phyloP scores from a whole-genome alignment of 2,888 invertebrate species.

The Orchestes rusci region DNA sequence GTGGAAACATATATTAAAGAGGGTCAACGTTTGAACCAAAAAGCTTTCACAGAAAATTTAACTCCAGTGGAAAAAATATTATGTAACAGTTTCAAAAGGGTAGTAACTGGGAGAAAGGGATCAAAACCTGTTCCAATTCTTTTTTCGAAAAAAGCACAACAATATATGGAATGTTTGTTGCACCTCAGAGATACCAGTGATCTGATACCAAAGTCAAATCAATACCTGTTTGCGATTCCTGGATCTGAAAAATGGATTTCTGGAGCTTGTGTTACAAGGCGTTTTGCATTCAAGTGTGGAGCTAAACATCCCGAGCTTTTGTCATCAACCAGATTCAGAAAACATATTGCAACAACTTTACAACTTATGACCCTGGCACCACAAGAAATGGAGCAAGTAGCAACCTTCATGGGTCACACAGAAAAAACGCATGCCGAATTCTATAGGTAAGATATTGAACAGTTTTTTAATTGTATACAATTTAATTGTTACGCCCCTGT shows the following conservation, averaged over 20 bases:
- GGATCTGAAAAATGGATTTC: slow-evolving; percentile 27
- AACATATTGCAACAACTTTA: slow-evolving; percentile 29
- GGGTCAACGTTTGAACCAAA: slow-evolving; percentile 7
- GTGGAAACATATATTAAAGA: slow-evolving; percentile 19
- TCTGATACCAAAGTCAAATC: slow-evolving; percentile 25
- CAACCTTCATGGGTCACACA: slow-evolving; percentile 26
- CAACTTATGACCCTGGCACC: slow-evolving; percentile 25
- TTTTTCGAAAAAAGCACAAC: slow-evolving; percentile 20
- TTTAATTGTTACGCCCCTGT: too few relatives aligned
- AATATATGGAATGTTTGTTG: slow-evolving; percentile 17
- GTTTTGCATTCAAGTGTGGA: slow-evolving; percentile 25
- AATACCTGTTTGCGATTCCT: slow-evolving; percentile 27
- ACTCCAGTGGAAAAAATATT: slow-evolving; percentile 18
- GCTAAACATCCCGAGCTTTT: slow-evolving; percentile 23
- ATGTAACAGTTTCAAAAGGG: slow-evolving; percentile 21
- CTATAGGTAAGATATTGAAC: slow-evolving; percentile 15
- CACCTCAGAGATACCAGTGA: slow-evolving; percentile 17
- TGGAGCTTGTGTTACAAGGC: slow-evolving; percentile 25
- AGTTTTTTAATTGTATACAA: too few relatives aligned
- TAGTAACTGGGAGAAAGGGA: slow-evolving; percentile 26
- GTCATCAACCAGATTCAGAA: slow-evolving; percentile 27
- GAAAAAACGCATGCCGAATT: slow-evolving; percentile 25
- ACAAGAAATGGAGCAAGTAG: slow-evolving; percentile 21
- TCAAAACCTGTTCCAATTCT: slow-evolving; percentile 19
- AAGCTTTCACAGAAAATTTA: slow-evolving; percentile 11